Evolutionary conservation across 2,113 vertebrate species (phyloP).

Genomic region (Prunella fulvescens): DNA sequence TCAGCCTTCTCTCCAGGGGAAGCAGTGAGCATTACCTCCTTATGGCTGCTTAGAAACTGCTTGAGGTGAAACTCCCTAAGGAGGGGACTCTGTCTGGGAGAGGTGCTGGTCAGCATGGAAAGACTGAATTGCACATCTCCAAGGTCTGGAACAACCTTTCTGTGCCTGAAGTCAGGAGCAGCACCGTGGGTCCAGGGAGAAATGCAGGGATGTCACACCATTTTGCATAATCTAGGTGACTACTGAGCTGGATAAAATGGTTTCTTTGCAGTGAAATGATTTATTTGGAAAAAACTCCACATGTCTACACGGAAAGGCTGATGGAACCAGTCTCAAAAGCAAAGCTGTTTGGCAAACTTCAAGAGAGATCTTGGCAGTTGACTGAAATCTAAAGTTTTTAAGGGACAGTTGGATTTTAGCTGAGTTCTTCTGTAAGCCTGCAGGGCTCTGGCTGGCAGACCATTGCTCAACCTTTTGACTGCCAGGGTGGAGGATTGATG

Average conservation of each 20-base stretch:
- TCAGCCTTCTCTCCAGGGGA: background rate
- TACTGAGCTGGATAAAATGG: background rate
- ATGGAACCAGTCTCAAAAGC: background rate
- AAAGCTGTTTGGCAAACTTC: background rate
- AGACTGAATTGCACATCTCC: background rate
- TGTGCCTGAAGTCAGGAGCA: background rate
- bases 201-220: background rate
- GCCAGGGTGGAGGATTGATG: background rate
- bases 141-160: background rate
- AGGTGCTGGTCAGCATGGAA: background rate
- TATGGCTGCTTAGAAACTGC: background rate
- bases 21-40: background rate
- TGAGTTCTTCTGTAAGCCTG: background rate
- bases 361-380: slow-evolving; percentile 4
- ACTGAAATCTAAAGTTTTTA: slow-evolving; percentile 14
- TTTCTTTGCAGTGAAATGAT: background rate
- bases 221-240: background rate
- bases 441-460: background rate
- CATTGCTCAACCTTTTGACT: background rate
- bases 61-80: rapidly evolving
- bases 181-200: background rate
- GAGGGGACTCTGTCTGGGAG: background rate
- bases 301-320: background rate
- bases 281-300: background rate
- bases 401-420: slow-evolving; percentile 11